These are phyloP conservation scores for Cyprinodon tularosa DNA, from an alignment of 2,113 vertebrate species.

Conservation along the genomic window DNA sequence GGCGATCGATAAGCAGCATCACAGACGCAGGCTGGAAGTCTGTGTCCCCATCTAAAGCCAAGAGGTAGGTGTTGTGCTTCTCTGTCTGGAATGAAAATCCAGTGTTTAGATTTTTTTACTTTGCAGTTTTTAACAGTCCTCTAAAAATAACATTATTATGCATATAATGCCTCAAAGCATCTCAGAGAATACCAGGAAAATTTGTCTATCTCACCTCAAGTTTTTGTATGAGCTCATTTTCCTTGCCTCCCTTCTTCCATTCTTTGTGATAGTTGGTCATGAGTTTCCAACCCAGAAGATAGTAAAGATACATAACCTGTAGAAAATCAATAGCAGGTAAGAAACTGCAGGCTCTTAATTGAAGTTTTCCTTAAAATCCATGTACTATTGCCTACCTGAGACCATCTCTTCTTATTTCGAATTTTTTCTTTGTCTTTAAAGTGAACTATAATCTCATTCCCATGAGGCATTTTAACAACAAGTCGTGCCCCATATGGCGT, in stretches of 20 bases:
- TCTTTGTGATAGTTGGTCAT: slow-evolving; percentile 45
- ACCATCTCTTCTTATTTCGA: slow-evolving; percentile 79
- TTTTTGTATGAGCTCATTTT: not conserved
- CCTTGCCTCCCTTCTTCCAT: slow-evolving; percentile 9
- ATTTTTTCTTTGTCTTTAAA: slow-evolving; percentile 72
- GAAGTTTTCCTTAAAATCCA: not conserved
- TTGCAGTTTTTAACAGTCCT: not conserved
- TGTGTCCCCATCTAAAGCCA: slow-evolving; percentile 80
- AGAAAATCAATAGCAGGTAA: not conserved
- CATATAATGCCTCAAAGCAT: not conserved
- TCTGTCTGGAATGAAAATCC: slow-evolving; percentile 55
- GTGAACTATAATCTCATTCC: slow-evolving; percentile 68
- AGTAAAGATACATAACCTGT: slow-evolving; percentile 77
- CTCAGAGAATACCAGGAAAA: not conserved
- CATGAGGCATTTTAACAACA: slow-evolving; percentile 64
- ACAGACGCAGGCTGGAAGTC: slow-evolving; percentile 79
- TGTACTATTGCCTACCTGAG: slow-evolving; percentile 59
- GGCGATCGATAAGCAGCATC: slow-evolving; percentile 78
- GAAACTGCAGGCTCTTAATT: not conserved
- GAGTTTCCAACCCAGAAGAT: slow-evolving; percentile 70
- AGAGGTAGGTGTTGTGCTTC: slow-evolving; percentile 76
- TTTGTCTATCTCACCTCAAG: slow-evolving; percentile 40
- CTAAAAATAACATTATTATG: not conserved
- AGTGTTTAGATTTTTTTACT: not conserved
- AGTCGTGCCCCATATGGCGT: slow-evolving; percentile 75